Conservation (phyloP, 30 jellyfish, hydroid and myxozoan species). For the Aurelia sp. region DNA sequence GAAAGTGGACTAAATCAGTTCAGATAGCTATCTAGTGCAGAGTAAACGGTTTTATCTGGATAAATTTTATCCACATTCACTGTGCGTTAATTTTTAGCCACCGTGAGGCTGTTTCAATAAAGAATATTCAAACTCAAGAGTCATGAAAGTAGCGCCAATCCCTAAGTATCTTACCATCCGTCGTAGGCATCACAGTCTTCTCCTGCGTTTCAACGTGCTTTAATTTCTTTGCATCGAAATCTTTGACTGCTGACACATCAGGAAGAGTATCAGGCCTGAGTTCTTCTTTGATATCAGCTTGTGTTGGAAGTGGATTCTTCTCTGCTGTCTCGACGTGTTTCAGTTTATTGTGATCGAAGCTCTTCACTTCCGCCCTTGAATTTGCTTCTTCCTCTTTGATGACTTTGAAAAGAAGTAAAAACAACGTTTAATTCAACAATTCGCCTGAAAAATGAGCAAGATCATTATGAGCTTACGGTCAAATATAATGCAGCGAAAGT, state of each 20-base stretch:
- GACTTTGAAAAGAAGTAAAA: constrained; percentile 16
- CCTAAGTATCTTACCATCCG: constrained; percentile 51
- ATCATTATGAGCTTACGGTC: no score
- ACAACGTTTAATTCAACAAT: no score
- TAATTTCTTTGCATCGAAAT: constrained; percentile 58
- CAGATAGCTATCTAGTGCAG: no score
- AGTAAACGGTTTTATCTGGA: no score
- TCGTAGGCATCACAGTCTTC: constrained; percentile 80
- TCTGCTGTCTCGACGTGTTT: constrained; percentile 94
- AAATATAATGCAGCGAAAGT: no score
- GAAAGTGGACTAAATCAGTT: neutral
- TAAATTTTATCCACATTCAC: no score
- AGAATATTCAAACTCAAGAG: no score
- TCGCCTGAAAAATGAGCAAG: no score
- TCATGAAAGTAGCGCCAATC: no score
- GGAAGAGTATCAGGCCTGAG: constrained; percentile 84
- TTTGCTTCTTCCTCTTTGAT: constrained; percentile 88
- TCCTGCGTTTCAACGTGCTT: constrained; percentile 89
- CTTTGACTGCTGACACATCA: constrained; percentile 80
- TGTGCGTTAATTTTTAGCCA: no score
- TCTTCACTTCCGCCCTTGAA: constrained; percentile 91
- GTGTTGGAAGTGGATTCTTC: constrained; percentile 87
- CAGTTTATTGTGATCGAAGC: constrained; percentile 73
- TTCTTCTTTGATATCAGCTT: constrained; percentile 82
- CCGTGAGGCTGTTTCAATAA: no score